These are phyloP conservation scores for Marmota flaviventris DNA, from an alignment of 2,113 vertebrate genomes.

Conservation along the genomic window DNA sequence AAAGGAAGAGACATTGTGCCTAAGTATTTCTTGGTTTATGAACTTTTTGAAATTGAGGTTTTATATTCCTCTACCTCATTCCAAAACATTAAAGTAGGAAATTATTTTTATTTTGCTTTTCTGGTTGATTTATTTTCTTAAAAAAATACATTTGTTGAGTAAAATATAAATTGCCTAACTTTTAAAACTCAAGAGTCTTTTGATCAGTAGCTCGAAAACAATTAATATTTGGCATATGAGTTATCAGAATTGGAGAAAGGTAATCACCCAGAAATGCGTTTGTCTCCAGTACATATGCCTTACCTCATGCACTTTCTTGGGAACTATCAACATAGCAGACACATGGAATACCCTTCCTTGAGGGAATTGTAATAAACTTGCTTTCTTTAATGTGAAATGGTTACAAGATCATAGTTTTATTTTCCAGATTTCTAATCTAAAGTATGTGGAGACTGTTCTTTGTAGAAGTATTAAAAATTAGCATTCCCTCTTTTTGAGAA, in stretches of 20 bases:
- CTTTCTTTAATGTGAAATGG: constrained; percentile 29
- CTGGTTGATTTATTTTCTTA: constrained; percentile 24
- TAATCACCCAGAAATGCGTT: not conserved
- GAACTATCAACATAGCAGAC: not conserved
- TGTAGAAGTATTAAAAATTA: not conserved
- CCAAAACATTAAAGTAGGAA: not conserved
- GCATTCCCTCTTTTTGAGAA: not conserved
- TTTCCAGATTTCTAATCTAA: constrained; percentile 25
- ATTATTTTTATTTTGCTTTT: constrained; percentile 58
- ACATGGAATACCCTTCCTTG: not conserved
- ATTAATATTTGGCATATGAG: not conserved
- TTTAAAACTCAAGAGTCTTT: constrained; percentile 21
- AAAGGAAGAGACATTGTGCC: not conserved
- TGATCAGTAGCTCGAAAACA: not conserved
- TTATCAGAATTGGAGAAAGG: not conserved
- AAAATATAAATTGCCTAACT: not conserved
- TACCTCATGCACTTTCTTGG: not conserved
- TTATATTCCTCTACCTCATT: not conserved
- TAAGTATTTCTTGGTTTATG: constrained; percentile 12
- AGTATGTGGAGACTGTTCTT: not conserved
- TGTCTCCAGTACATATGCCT: not conserved
- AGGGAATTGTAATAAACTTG: not conserved
- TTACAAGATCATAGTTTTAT: constrained; percentile 5
- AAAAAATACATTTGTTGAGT: constrained; percentile 40
- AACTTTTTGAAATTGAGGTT: constrained; percentile 33